These are phyloP conservation scores for Apodemia mormo DNA, from an alignment of 2,888 invertebrate species.

Conservation along the genomic window DNA sequence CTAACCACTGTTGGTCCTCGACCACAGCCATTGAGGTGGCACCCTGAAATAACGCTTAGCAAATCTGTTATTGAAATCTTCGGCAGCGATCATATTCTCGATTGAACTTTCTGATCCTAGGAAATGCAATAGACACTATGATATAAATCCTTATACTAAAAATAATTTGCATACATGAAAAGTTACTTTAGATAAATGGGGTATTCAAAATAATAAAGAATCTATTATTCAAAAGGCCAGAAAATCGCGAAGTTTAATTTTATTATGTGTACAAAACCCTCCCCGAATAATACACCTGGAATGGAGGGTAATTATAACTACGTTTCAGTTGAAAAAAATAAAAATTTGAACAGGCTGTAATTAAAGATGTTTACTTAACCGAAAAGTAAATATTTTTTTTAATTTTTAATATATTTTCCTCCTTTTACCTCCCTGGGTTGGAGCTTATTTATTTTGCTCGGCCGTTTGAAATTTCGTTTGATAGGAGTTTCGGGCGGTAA, in stretches of 20 bases:
- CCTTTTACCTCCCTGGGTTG: slow-evolving; percentile 73
- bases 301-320: slow-evolving; percentile 79
- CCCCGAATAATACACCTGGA: slow-evolving; percentile 77
- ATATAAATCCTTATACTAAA: too few relatives aligned
- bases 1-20: too few relatives aligned
- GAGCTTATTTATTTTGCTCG: slow-evolving; percentile 78
- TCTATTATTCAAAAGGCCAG: slow-evolving; percentile 1
- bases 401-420: slow-evolving; percentile 77
- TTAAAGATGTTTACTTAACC: slow-evolving; percentile 80
- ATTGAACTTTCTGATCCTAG: too few relatives aligned
- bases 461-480: slow-evolving; percentile 72
- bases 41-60: too few relatives aligned
- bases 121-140: too few relatives aligned
- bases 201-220: not conserved
- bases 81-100: too few relatives aligned
- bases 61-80: too few relatives aligned
- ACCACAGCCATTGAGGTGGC: too few relatives aligned
- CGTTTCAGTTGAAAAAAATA: slow-evolving; percentile 70
- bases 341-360: slow-evolving; percentile 80
- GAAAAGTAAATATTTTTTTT: slow-evolving; percentile 78
- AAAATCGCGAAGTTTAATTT: slow-evolving; percentile 52
- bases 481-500: slow-evolving; percentile 14
- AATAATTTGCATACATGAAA: not conserved
- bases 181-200: not conserved
- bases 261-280: slow-evolving; percentile 79